Evolutionary conservation across 2,797 vertebrate genomes (phyloP), one percentile per base, ranked within the genome.

Genomic region (Sciaenops ocellatus): DNA sequence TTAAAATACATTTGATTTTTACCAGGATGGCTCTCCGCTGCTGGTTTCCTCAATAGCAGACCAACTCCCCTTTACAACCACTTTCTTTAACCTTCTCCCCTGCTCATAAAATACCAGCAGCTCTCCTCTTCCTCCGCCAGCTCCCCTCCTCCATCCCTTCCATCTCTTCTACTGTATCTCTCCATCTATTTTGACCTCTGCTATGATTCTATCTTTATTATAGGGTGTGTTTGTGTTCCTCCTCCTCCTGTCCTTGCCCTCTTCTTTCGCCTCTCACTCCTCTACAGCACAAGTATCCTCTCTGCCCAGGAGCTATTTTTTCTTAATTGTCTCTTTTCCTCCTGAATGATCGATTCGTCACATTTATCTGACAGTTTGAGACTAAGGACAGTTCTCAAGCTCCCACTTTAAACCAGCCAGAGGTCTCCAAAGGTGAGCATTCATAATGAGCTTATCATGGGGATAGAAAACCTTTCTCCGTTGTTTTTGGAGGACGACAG

Each of bases 1-100:
- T 94, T 94, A 94, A 95, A 94, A 93, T 80, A 90, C 90, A 90
- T 93, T 93, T 91, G 90, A 93, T 93, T 92, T 92, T 92, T 85
- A 87, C 73, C 85, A 18, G 78, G 76, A 78, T 56, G 82, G 69
- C 73, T 87, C 75, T 86, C 47, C 60, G 55, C 70, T 79, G 85
- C 85, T 67, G 78, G 73, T 75, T 87, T 84, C 87, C 80, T 86
- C 75, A 70, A 80, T 18, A 81, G 79, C 74, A 87, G 80, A 82
- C 85, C 77, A 42, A 65, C 74, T 73, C 26, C 76, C 52, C 90
- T 92, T 92, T 92, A 94, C 79, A 74, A 55, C 80, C 80, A 73
- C 90, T 89, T 93, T 89, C 90, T 93, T 93, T 92, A 93, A 93
- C 93, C 91, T 92, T 89, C 88, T 90, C 85, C 73, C 77, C 59